Conservation (phyloP, 23 tunicate species). For the Oikopleura vanhoeffeni region DNA sequence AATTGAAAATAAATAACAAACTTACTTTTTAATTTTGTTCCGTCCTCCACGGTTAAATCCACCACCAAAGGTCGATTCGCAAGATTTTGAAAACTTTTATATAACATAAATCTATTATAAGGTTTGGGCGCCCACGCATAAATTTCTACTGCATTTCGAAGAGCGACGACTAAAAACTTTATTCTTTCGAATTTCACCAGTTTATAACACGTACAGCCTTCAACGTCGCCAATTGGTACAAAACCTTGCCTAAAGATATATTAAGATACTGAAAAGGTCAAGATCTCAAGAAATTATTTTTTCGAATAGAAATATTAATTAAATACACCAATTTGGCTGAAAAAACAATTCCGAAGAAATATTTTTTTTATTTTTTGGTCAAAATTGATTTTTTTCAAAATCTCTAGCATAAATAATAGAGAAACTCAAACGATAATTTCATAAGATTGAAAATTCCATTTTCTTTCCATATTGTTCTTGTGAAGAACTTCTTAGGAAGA, state of each 20-base stretch:
- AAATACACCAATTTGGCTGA: too few species aligned
- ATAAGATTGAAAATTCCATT: too few species aligned
- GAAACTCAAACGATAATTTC: too few species aligned
- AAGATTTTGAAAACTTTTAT: slow-evolving; percentile 7
- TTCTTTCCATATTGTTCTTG: too few species aligned
- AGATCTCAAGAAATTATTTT: too few species aligned
- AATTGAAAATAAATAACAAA: neutral
- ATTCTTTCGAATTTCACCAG: slow-evolving; percentile 15
- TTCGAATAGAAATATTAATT: too few species aligned
- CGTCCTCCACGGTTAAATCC: slow-evolving; percentile 15
- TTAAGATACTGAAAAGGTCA: too few species aligned
- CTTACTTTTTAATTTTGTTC: slow-evolving; percentile 9
- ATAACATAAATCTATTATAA: slow-evolving; percentile 8
- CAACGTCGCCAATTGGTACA: slow-evolving; percentile 7
- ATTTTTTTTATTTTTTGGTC: too few species aligned
- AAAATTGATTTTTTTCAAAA: too few species aligned
- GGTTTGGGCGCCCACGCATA: slow-evolving; percentile 17
- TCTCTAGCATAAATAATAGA: too few species aligned
- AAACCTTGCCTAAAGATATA: neutral
- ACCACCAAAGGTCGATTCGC: slow-evolving; percentile 1
- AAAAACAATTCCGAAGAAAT: too few species aligned
- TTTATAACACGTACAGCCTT: slow-evolving; percentile 15
- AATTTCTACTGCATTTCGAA: slow-evolving; percentile 11
- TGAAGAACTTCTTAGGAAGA: too few species aligned
- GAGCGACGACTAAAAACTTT: slow-evolving; percentile 12